Conservation (phyloP, 2,797 vertebrate genomes). For the Valencia hispanica region DNA sequence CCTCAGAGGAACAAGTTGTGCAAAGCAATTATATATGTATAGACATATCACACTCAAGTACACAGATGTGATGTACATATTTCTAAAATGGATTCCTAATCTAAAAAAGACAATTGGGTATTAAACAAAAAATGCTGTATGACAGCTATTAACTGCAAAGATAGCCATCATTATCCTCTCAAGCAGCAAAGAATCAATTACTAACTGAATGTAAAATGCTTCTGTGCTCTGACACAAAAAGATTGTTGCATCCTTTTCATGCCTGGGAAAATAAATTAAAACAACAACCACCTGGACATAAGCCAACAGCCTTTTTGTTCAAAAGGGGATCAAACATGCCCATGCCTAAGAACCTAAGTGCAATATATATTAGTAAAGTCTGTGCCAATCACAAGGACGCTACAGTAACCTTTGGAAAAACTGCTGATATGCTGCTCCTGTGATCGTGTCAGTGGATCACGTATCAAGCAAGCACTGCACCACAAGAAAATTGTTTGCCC, state of each 20-base stretch:
- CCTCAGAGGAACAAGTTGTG: slow-evolving; percentile 12
- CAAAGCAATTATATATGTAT: slow-evolving; percentile 18
- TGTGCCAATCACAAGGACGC: slow-evolving; percentile 41
- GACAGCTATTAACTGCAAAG: slow-evolving; percentile 34
- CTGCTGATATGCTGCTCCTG: slow-evolving; percentile 41
- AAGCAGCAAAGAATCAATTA: slow-evolving; percentile 51
- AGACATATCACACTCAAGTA: slow-evolving; percentile 10
- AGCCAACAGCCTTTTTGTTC: slow-evolving; percentile 51
- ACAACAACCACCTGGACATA: slow-evolving; percentile 41
- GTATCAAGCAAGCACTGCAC: neutral
- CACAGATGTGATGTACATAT: neutral
- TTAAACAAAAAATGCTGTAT: neutral
- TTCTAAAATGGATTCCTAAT: slow-evolving; percentile 10
- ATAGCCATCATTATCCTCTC: slow-evolving; percentile 35
- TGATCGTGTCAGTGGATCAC: slow-evolving; percentile 24
- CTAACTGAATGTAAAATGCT: slow-evolving; percentile 43
- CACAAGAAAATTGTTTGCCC: slow-evolving; percentile 1
- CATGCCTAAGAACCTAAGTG: slow-evolving; percentile 25
- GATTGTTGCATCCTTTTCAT: slow-evolving; percentile 40
- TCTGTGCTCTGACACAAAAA: slow-evolving; percentile 35
- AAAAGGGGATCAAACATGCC: slow-evolving; percentile 21
- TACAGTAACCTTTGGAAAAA: slow-evolving; percentile 45
- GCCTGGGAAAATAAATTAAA: slow-evolving; percentile 42
- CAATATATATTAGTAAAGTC: slow-evolving; percentile 47
- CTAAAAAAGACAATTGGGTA: slow-evolving; percentile 11